Conservation (phyloP, 2,113 vertebrate genomes). For the Rhinopomastus cyanomelas region DNA sequence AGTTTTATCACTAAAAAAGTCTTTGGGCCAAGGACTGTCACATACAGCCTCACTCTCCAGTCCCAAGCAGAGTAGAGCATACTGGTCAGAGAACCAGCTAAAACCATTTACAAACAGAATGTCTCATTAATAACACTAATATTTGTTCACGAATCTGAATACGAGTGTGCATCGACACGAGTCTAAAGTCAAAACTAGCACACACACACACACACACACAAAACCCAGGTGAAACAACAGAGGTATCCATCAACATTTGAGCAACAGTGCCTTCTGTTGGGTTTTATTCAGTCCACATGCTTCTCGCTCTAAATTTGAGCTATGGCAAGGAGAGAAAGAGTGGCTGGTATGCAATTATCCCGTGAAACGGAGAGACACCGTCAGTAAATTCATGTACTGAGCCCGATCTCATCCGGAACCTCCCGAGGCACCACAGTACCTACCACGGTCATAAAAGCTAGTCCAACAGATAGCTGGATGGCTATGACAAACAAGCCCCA, state of each 20-base stretch:
- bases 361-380: not conserved
- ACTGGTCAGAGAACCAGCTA: rapidly evolving
- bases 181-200: not conserved
- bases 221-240: not conserved
- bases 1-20: not conserved
- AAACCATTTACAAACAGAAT: not conserved
- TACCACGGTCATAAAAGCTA: not conserved
- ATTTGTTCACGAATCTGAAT: not conserved
- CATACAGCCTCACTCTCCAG: rapidly evolving
- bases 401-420: not conserved
- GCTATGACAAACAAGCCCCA: not conserved
- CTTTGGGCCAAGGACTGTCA: not conserved
- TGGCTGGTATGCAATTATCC: not conserved
- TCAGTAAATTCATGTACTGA: not conserved
- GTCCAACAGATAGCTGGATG: not conserved
- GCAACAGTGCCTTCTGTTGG: not conserved
- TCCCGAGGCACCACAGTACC: not conserved
- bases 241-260: not conserved
- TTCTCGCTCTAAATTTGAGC: not conserved
- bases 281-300: not conserved
- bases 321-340: not conserved
- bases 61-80: not conserved
- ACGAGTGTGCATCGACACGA: not conserved
- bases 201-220: no score
- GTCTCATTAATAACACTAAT: not conserved